Evolutionary conservation across 2,113 vertebrate species (phyloP).

Genomic region (Brachionichthys hirsutus): DNA sequence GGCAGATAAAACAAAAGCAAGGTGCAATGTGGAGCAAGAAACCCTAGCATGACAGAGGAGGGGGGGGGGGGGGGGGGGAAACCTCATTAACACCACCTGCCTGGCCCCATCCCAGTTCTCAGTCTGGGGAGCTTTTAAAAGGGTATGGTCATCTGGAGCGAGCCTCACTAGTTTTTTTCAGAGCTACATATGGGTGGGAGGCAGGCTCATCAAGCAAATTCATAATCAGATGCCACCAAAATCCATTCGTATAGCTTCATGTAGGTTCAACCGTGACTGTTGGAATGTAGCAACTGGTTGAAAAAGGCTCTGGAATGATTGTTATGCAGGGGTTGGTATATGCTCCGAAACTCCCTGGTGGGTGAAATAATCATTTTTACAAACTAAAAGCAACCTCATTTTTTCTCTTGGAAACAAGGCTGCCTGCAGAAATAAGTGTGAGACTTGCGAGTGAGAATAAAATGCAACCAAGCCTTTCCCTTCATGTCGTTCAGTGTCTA

Average conservation of each 20-base stretch:
- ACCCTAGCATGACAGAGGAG: conserved; percentile 63
- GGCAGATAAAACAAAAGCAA: conserved; percentile 53
- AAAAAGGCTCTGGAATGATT: conserved; percentile 18
- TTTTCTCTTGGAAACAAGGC: conserved; percentile 29
- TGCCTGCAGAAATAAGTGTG: conserved; percentile 26
- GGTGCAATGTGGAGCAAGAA: conserved; percentile 45
- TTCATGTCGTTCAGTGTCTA: conserved; percentile 26
- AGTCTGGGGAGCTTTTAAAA: conserved; percentile 72
- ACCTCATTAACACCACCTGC: conserved; percentile 73
- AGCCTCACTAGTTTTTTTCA: conserved; percentile 42
- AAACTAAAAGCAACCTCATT: conserved; percentile 9
- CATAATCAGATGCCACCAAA: conserved; percentile 60
- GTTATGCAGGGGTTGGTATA: conserved; percentile 14
- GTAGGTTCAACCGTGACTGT: conserved; percentile 49
- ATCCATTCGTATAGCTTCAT: conserved; percentile 28
- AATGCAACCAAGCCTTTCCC: conserved; percentile 27
- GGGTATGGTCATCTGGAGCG: conserved; percentile 70
- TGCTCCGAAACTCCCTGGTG: conserved; percentile 2
- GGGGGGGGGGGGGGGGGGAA: too few relatives aligned
- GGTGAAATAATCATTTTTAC: conserved; percentile 11
- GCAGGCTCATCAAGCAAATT: conserved; percentile 60
- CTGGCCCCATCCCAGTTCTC: conserved; percentile 65
- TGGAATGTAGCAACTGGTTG: conserved; percentile 28
- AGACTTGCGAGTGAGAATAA: conserved; percentile 44
- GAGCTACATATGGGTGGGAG: conserved; percentile 41